Conservation (phyloP, 2,113 vertebrate genomes). For the Vireo altiloquus region DNA sequence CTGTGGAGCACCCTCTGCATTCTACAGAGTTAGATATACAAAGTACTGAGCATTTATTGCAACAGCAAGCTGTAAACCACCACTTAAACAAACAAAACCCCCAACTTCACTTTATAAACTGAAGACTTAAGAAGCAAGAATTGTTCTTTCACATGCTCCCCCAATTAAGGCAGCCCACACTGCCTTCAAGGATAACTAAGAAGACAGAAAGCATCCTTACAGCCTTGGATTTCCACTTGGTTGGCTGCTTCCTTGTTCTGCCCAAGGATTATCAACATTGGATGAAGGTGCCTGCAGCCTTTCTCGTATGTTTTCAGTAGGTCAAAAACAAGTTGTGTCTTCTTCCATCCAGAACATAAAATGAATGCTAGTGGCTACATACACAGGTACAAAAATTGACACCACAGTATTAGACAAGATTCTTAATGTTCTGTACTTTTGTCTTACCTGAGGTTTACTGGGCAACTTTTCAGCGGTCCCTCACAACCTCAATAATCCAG, state of each 20-base stretch:
- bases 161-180: background rate
- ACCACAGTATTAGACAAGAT: background rate
- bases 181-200: background rate
- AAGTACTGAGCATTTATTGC: background rate
- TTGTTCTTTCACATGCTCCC: background rate
- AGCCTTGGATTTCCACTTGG: slow-evolving; percentile 75
- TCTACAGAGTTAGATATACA: background rate
- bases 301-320: slow-evolving; percentile 66
- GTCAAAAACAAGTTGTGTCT: slow-evolving; percentile 80
- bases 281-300: slow-evolving; percentile 64
- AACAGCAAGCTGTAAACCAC: background rate
- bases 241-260: slow-evolving; percentile 77
- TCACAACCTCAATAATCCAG: background rate
- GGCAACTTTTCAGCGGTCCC: background rate
- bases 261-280: slow-evolving; percentile 76
- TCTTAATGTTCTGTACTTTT: background rate
- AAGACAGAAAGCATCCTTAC: slow-evolving; percentile 72
- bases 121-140: background rate
- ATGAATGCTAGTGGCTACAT: slow-evolving; percentile 85
- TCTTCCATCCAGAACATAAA: slow-evolving; percentile 88
- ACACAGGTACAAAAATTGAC: background rate
- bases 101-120: background rate
- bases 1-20: background rate
- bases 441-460: background rate
- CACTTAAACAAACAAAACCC: background rate